These are phyloP conservation scores for Ascidia mentula DNA, from an alignment of 23 tunicate genomes.

Conservation along the genomic window DNA sequence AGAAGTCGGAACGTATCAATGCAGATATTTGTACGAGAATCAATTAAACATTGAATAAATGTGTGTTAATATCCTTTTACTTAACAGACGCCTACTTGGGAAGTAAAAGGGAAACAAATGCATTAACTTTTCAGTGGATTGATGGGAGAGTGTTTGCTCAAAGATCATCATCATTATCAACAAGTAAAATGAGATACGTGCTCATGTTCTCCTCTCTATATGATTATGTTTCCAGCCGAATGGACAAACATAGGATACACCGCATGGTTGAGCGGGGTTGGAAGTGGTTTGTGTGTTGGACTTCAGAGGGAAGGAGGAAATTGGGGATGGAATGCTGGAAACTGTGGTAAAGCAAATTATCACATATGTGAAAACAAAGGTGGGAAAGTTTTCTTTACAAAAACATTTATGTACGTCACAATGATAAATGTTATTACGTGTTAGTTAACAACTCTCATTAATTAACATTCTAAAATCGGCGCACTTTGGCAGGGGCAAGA, in stretches of 20 bases:
- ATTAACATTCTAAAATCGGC: too few relatives aligned
- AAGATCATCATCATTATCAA: background rate
- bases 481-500: background rate
- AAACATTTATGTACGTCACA: too few relatives aligned
- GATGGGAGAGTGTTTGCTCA: background rate
- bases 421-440: too few relatives aligned
- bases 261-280: background rate
- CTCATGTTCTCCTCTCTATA: background rate
- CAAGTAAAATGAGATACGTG: background rate
- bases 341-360: background rate
- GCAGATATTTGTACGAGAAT: background rate
- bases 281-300: conserved; percentile 7
- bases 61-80: background rate
- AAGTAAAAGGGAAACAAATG: background rate
- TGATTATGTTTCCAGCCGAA: background rate
- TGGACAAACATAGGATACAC: background rate
- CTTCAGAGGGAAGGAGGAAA: background rate
- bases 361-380: background rate
- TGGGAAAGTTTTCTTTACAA: too few relatives aligned
- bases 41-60: background rate
- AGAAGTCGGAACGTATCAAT: background rate
- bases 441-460: too few relatives aligned
- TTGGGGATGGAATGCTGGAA: background rate
- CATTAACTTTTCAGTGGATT: background rate
- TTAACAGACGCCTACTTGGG: background rate